These are phyloP conservation scores for Tamandua tetradactyla DNA, from an alignment of 2,797 vertebrate genomes.

Conservation along the genomic window DNA sequence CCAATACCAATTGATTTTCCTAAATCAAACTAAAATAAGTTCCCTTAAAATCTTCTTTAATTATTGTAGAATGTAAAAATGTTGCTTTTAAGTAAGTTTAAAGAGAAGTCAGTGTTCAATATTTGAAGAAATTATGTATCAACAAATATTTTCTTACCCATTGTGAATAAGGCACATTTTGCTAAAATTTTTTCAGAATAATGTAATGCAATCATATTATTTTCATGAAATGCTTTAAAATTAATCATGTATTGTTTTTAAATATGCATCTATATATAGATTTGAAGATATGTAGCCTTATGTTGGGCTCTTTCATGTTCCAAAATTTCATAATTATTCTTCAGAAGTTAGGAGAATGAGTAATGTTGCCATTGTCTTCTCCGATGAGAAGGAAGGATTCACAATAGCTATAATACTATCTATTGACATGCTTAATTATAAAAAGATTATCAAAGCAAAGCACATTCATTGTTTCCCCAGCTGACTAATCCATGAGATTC, in stretches of 20 bases:
- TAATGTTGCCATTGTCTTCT: background rate
- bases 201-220: background rate
- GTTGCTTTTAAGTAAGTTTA: background rate
- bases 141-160: background rate
- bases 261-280: background rate
- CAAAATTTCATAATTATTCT: background rate
- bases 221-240: background rate
- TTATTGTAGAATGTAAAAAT: background rate
- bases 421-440: background rate
- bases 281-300: background rate
- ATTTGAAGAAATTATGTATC: background rate
- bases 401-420: background rate
- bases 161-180: background rate
- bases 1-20: background rate
- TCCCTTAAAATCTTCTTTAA: background rate
- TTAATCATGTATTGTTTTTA: background rate
- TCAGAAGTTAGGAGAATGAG: background rate
- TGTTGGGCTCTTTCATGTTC: background rate
- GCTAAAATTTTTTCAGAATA: background rate
- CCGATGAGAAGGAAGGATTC: background rate
- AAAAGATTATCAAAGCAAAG: background rate
- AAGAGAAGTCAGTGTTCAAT: background rate
- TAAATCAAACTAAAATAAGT: constrained; percentile 15
- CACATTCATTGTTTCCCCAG: background rate
- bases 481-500: background rate